Evolutionary conservation across 1,140 invertebrate genomes (phyloP), one percentile per base, ranked within the genome.

Genomic region (Saccostrea echinata): DNA sequence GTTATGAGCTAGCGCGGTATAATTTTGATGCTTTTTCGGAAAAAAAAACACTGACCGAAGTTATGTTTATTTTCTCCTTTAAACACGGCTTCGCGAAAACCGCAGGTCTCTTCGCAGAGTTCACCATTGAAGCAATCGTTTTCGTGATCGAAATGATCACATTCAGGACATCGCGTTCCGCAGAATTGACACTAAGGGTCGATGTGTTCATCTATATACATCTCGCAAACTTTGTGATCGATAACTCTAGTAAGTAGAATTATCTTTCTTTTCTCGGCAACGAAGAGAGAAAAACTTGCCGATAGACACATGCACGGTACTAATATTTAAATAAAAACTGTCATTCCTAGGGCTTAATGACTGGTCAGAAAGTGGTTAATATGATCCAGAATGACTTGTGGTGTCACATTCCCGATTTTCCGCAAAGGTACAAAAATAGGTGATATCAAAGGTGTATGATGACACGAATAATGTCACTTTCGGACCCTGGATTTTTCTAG

Each of bases 111-210:
- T 24, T 24, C 2, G 52, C 84, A 85, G 1, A 61, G 84, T 33
- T 24, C 0, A 6, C 13, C 30, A 57, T 18, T 84, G 11, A 81
- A 35, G 4, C 27, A 12, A 16, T 33, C 18, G 24, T 84, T 55
- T 61, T 85, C 68, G 12, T 80, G n/a, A 27, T 43, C 43, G 33
- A 71, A 86, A 51, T 64, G 16, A 35, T 12, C 52, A 52, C 68
- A 71, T 86, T 55, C 82, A 3, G 55, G 51, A 64, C 86, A 57
- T 57, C 86, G 43, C 35, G 30, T 53, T 30, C 85, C 76, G 76
- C 85, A 86, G 9, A 18, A 33, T 57, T 33, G 27, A 64, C 81
- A 64, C 43, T 51, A 51, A 57, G 55, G 30, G 51, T 82, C 52
- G 6, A 52, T 51, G 3, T 16, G 18, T 16, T 71, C 43, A 24